Evolutionary conservation across 2,797 vertebrate genomes (phyloP), one percentile per base, ranked within the genome.

Genomic region (Heterohyrax brucei): DNA sequence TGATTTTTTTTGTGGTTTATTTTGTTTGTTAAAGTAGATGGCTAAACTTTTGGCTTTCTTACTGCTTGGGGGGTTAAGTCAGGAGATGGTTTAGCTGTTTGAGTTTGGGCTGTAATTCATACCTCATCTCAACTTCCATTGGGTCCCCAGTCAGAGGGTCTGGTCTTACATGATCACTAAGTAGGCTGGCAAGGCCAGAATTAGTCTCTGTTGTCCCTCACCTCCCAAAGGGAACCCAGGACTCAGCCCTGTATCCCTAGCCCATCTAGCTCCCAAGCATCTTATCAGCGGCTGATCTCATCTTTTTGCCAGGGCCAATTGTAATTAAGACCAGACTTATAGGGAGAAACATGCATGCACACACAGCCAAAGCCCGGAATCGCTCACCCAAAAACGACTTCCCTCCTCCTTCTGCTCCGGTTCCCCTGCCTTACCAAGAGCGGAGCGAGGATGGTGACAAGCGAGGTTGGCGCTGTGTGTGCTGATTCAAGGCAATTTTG

Each of bases 351-450:
- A 94, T 0, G 44, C 13, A 1, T 83, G 85, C 79, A 93, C 33
- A 93, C 92, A 94, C 80, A 94, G 70, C 81, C 73, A 83, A 89
- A 93, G 89, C 84, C 88, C 94, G 94, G 89, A 96, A 91, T 75
- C 84, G 44, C 96, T 95, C 96, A 96, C 72, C 82, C 64, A 3
- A 78, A 97, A 97, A 93, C 73, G 94, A 91, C 90, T 92, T 95
- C 66, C 81, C 89, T 92, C 89, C 89, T 97, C 68, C 78, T 96
- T 97, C 96, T 96, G 95, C 94, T 96, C 96, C 72, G 97, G 10
- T 96, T 97, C 91, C 28, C 94, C 79, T 88, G 95, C 66, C 53
- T 91, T 91, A 64, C 53, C 84, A 80, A 94, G 73, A 96, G 93
- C 59, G 70, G 78, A 30, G 46, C 22, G 28, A 88, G 88, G 64